Evolutionary conservation across 2,888 invertebrate species (phyloP).

Genomic region (Oligia fasciuncula): DNA sequence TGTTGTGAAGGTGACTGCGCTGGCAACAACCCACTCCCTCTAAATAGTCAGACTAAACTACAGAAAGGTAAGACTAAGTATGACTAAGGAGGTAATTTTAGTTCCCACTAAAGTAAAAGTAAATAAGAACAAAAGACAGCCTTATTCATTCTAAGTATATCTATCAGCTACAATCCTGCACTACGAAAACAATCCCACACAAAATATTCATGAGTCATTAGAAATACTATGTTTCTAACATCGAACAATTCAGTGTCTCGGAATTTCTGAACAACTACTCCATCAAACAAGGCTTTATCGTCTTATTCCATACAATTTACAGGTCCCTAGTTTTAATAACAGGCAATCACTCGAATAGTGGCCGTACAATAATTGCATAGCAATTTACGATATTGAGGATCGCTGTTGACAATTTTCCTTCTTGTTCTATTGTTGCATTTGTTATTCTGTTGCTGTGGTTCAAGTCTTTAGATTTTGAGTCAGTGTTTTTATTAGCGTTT

Average conservation of each 20-base stretch:
- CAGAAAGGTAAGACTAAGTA: not conserved
- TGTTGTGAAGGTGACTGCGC: too few relatives aligned
- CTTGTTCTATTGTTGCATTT: conserved; percentile 66
- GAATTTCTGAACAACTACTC: conserved; percentile 41
- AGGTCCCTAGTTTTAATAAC: conserved; percentile 63
- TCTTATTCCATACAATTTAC: conserved; percentile 56
- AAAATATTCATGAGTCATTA: conserved; percentile 51
- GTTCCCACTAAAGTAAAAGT: not conserved
- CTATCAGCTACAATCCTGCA: not conserved
- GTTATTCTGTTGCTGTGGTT: conserved; percentile 61
- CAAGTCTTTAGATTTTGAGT: conserved; percentile 44
- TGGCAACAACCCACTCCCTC: too few relatives aligned
- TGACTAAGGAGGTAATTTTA: not conserved
- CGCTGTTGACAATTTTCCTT: conserved; percentile 70
- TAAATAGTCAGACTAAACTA: too few relatives aligned
- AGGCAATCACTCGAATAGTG: conserved; percentile 63
- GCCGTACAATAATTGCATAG: conserved; percentile 66
- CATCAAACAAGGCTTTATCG: conserved; percentile 38
- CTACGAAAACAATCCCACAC: conserved; percentile 28
- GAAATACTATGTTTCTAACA: conserved; percentile 16
- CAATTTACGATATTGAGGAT: conserved; percentile 68
- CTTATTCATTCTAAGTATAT: not conserved
- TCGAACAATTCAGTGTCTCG: conserved; percentile 18
- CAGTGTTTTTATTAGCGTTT: not conserved
- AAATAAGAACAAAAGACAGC: not conserved